phyloP scores from a whole-genome alignment of 2,797 vertebrate genomes.

The Amblyraja radiata region DNA sequence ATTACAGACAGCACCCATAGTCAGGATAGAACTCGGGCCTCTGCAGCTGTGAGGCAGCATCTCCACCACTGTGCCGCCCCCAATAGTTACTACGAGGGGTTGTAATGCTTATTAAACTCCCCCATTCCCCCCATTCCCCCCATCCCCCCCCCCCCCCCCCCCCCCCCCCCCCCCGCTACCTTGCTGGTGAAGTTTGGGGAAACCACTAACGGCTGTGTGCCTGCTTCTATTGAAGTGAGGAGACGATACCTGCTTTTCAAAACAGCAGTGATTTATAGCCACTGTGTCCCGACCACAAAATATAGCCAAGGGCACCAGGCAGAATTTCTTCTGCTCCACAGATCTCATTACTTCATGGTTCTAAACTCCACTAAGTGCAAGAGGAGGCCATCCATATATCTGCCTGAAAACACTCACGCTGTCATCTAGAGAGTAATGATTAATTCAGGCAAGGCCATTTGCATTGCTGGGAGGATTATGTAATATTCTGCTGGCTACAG shows the following conservation, averaged over 20 bases:
- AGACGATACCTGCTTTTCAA: not conserved
- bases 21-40: no score
- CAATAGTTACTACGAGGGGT: not conserved
- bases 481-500: not conserved
- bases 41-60: no score
- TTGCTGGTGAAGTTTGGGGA: not conserved
- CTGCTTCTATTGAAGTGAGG: not conserved
- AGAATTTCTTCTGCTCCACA: not conserved
- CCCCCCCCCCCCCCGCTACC: no score
- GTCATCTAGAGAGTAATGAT: not conserved
- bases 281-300: not conserved
- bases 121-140: no score
- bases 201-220: not conserved
- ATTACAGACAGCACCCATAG: no score
- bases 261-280: not conserved
- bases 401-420: conserved; percentile 2
- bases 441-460: not conserved
- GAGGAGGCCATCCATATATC: not conserved
- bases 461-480: not conserved
- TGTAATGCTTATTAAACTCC: not conserved
- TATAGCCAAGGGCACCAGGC: not conserved
- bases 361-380: not conserved
- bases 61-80: no score
- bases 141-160: no score
- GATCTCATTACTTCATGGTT: not conserved